Base-by-base conservation (phyloP, 2,888 invertebrate genomes). In the Drosophila hamatofila region DNA sequence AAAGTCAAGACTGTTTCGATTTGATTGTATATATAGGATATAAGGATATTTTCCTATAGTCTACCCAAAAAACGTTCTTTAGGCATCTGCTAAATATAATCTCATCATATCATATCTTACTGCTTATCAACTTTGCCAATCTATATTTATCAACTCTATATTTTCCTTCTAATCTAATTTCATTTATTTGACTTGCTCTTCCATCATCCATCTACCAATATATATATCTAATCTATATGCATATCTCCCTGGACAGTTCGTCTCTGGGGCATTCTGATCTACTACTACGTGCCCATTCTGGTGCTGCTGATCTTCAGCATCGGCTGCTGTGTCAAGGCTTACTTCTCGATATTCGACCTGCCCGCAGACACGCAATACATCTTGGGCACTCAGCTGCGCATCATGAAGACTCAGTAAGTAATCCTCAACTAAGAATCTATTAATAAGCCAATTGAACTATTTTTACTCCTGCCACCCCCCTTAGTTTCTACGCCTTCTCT, bases 241-340 rank as follows among this genome's bases (percentile, higher is more conserved):
- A 4, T 30, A 0, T 7, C 25, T 37, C 25, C 0, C 1, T 6
- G 78, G 83, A 14, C 48, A 90, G 90, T 88, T 35, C 91, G 90
- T 33, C 80, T 91, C 7, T 89, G 90, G 91, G 90, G 91, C 23
- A 88, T 90, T 30, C 33, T 90, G 23, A 75, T 90, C 18, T 90
- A 90, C 42, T 91, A 84, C 12, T 90, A 90, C 54, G 52, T 57
- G 12, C 90, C 90, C 25, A 90, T 91, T n/a, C 16, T 80, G 1
- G 14, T 88, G 6, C 74, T 87, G n/a, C 69, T 91, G 39, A 25
- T 72, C 18, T 75, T 89, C 16, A 86, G 90, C 60, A 35, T 88
- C 5, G 64, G 75, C n/a, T 86, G 88, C 66, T 81, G 83, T 6
- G 51, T 83, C 5, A 82, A 81, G 66, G 79, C 91, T 0, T 90